Evolutionary conservation across 2,797 vertebrate genomes (phyloP).

Genomic region (Myiotriccus ornatus): DNA sequence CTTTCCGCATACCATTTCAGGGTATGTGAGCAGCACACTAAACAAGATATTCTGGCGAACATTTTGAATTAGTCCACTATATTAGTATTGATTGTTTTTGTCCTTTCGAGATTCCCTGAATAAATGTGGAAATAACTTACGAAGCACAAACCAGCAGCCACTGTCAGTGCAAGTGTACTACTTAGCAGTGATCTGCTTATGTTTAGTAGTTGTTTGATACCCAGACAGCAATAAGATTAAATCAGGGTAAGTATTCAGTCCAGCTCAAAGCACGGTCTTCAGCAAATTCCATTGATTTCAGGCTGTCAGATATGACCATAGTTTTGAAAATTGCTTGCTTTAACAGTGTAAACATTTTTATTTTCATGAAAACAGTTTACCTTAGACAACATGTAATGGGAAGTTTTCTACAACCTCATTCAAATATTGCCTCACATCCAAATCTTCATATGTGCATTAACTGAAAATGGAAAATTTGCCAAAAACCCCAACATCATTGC

Average conservation of each 20-base stretch:
- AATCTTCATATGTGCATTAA: neutral
- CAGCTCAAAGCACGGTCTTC: neutral
- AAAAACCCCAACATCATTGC: neutral
- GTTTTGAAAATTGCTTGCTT: neutral
- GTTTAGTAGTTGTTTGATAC: neutral
- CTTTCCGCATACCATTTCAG: constrained; percentile 36
- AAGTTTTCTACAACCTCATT: neutral
- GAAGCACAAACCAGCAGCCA: constrained; percentile 35
- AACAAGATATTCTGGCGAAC: constrained; percentile 37
- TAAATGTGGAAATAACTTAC: constrained; percentile 66
- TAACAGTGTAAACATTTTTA: neutral
- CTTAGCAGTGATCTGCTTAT: neutral
- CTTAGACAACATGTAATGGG: neutral
- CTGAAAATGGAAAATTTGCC: neutral
- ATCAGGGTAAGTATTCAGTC: neutral
- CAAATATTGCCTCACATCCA: neutral
- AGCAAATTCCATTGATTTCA: neutral
- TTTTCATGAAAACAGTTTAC: neutral
- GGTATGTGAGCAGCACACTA: constrained; percentile 16
- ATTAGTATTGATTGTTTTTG: constrained; percentile 63
- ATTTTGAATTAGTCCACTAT: constrained; percentile 37
- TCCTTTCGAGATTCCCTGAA: constrained; percentile 48
- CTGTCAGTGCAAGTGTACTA: neutral
- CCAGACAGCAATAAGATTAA: neutral
- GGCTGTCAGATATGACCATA: neutral